Evolutionary conservation across 2,113 vertebrate species (phyloP).

Genomic region (Empidonax traillii): DNA sequence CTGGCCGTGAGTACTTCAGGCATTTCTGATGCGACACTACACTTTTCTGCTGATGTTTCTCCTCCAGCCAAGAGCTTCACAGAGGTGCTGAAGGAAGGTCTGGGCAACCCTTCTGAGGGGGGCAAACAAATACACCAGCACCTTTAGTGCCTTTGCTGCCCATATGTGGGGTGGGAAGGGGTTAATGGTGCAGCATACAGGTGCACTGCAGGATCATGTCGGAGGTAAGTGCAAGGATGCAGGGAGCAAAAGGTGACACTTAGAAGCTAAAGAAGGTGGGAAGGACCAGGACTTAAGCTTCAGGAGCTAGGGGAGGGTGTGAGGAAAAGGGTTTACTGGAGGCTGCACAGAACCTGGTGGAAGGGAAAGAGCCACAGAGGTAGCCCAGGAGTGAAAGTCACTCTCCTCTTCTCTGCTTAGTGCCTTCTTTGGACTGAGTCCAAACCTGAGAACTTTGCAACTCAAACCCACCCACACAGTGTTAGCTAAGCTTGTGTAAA

Average conservation of each 20-base stretch:
- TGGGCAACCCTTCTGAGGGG: background rate
- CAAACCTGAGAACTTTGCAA: background rate
- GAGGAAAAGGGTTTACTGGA: background rate
- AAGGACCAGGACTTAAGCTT: background rate
- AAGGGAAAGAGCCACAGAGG: background rate
- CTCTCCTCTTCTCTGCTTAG: background rate
- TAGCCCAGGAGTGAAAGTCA: rapidly evolving
- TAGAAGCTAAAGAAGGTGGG: background rate
- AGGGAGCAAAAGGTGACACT: background rate
- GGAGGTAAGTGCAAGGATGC: background rate
- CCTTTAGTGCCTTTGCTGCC: background rate
- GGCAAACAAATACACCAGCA: background rate
- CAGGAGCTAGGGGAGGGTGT: background rate
- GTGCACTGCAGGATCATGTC: background rate
- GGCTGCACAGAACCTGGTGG: background rate
- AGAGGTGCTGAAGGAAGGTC: background rate
- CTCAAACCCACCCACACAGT: background rate
- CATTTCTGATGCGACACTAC: background rate
- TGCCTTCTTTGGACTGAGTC: background rate
- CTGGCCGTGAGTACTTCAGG: background rate
- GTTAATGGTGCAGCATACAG: background rate
- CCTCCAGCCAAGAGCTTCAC: background rate
- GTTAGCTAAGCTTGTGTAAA: background rate
- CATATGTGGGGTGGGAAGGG: rapidly evolving
- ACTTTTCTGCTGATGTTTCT: background rate